phyloP scores from a whole-genome alignment of 2,888 invertebrate genomes.

The Epinotia demarniana region DNA sequence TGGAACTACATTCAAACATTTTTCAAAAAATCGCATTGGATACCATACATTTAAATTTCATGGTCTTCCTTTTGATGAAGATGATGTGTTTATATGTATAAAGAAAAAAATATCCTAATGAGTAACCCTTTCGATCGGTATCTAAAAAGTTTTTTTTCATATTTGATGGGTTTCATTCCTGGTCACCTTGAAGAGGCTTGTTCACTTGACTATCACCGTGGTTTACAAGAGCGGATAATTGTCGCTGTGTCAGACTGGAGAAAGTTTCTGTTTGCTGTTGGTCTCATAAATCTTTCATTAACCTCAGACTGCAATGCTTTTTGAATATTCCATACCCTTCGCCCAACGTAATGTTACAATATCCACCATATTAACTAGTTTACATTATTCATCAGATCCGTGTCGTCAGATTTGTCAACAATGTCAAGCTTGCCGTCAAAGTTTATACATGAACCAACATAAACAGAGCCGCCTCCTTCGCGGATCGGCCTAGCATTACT shows the following conservation, averaged over 20 bases:
- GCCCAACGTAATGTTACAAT: slow-evolving; percentile 29
- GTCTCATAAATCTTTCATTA: slow-evolving; percentile 14
- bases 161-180: too few species aligned
- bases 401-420: slow-evolving; percentile 54
- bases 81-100: too few species aligned
- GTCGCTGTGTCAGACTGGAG: neutral
- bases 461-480: slow-evolving; percentile 18
- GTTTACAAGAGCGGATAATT: neutral
- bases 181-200: too few species aligned
- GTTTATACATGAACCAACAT: slow-evolving; percentile 48
- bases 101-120: too few species aligned
- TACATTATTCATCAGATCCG: slow-evolving; percentile 44
- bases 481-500: slow-evolving; percentile 14
- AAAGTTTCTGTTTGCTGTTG: neutral
- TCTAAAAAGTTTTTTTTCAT: too few species aligned
- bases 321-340: slow-evolving; percentile 33
- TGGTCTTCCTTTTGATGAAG: too few species aligned
- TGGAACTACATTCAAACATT: too few species aligned
- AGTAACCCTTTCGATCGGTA: too few species aligned
- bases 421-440: slow-evolving; percentile 46
- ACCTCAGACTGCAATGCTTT: slow-evolving; percentile 11
- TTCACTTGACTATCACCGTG: neutral
- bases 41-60: too few species aligned
- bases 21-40: too few species aligned
- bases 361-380: slow-evolving; percentile 41